These are phyloP conservation scores for Apis mellifera DNA, from an alignment of 1,140 invertebrate genomes.

Conservation along the genomic window Amel_HAv3.1 CM009939.2:9086501-9087000, in stretches of 20 bases:
- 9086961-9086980: background rate
- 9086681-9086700: conserved; percentile 41
- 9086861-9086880: background rate
- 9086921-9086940: background rate
- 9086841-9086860: conserved; percentile 1
- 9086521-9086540: background rate
- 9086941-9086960: background rate
- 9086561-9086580: background rate
- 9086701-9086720: conserved; percentile 47
- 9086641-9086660: conserved; percentile 42
- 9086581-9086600: conserved; percentile 14
- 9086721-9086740: conserved; percentile 10
- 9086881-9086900: background rate
- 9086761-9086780: conserved; percentile 18
- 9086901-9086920: background rate
- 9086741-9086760: conserved; percentile 5
- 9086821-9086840: background rate
- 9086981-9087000: background rate
- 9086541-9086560: background rate
- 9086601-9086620: background rate
- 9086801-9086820: conserved; percentile 45
- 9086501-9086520: background rate
- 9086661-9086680: conserved; percentile 23
- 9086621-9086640: conserved; percentile 19
- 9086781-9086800: background rate